Conservation (phyloP, 2,797 vertebrate genomes). For the Arnoldichthys spilopterus region DNA sequence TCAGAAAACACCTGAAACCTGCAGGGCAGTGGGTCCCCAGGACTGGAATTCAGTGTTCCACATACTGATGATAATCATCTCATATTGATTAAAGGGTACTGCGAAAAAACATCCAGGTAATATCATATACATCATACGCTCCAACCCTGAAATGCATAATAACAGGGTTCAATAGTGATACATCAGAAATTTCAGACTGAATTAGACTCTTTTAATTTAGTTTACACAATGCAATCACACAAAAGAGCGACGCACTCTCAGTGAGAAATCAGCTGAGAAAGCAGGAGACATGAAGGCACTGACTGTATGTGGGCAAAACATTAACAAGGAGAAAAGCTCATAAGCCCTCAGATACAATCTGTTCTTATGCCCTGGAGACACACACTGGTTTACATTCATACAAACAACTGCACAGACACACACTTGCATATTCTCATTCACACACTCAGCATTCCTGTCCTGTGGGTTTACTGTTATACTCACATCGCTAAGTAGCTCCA, state of each 20-base stretch:
- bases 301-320: slow-evolving; percentile 1
- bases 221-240: neutral
- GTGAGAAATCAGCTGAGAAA: neutral
- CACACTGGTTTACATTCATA: slow-evolving; percentile 11
- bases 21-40: no score
- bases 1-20: no score
- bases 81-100: no score
- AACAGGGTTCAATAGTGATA: neutral
- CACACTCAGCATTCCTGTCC: slow-evolving; percentile 63
- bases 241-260: neutral
- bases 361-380: slow-evolving; percentile 11
- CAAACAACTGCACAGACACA: slow-evolving; percentile 7
- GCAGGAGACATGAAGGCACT: neutral
- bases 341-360: slow-evolving; percentile 3
- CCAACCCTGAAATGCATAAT: neutral
- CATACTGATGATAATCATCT: no score
- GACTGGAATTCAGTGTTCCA: no score
- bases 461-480: slow-evolving; percentile 71
- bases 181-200: neutral
- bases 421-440: slow-evolving; percentile 35
- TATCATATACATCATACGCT: no score
- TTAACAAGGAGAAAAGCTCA: neutral
- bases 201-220: neutral
- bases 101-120: no score
- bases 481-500: slow-evolving; percentile 84